Conservation (phyloP, 2,888 invertebrate genomes). For the Monoplex corrugatus region DNA sequence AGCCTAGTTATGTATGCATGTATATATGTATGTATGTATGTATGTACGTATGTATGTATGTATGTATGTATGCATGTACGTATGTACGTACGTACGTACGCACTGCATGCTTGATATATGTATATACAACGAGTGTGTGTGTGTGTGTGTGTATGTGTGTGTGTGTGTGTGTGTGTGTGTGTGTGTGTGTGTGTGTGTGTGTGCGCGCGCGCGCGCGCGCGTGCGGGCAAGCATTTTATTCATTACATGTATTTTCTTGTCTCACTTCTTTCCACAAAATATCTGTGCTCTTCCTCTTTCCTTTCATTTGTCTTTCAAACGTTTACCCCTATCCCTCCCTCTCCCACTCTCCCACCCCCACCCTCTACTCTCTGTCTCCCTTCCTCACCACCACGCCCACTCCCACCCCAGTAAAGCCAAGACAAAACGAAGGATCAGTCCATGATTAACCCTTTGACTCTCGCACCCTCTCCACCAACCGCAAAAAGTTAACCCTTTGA, state of each 20-base stretch:
- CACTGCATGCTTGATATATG: background rate
- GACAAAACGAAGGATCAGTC: too few relatives aligned
- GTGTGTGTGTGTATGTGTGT: slow-evolving; percentile 25
- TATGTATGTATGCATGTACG: background rate
- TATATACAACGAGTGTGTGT: slow-evolving; percentile 17
- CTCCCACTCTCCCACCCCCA: too few relatives aligned
- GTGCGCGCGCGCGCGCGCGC: background rate
- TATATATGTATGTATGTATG: background rate
- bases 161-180: slow-evolving; percentile 15
- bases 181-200: slow-evolving; percentile 16
- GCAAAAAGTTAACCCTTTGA: too few relatives aligned
- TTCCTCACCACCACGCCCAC: too few relatives aligned
- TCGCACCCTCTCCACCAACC: too few relatives aligned
- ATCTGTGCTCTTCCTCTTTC: background rate
- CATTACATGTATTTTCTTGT: too few relatives aligned
- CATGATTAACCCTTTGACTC: too few relatives aligned
- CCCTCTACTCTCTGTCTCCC: too few relatives aligned
- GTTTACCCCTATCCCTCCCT: too few relatives aligned
- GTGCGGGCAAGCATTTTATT: background rate
- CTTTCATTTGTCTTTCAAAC: background rate
- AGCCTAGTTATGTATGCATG: too few relatives aligned
- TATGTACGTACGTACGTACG: background rate
- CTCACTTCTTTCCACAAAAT: background rate
- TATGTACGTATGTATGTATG: background rate
- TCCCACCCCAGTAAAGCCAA: too few relatives aligned